Conservation (phyloP, 2,888 invertebrate species). For the Neria commutata region DNA sequence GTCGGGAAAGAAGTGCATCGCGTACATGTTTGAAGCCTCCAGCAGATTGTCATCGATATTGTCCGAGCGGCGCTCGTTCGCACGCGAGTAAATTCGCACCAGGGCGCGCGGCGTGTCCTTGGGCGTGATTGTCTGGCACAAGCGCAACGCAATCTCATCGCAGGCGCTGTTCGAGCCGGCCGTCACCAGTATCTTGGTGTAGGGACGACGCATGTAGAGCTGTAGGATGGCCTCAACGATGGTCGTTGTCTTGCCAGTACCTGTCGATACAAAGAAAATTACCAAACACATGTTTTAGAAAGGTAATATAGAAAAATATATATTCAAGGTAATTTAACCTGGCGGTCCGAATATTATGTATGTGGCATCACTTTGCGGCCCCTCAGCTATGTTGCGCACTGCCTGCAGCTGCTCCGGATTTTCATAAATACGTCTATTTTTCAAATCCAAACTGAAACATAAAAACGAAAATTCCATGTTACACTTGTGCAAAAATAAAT, state of each 20-base stretch:
- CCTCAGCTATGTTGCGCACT: conserved; percentile 70
- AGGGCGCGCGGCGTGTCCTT: conserved; percentile 43
- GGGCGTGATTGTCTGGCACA: conserved; percentile 50
- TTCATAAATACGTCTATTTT: conserved; percentile 54
- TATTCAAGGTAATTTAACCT: conserved; percentile 62
- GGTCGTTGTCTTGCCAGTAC: conserved; percentile 76
- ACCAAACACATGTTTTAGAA: conserved; percentile 54
- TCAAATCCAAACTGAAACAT: conserved; percentile 31
- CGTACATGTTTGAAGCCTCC: conserved; percentile 62
- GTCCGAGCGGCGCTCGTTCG: conserved; percentile 55
- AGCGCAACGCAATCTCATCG: conserved; percentile 68
- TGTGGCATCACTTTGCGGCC: conserved; percentile 70
- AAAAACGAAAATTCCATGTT: no score
- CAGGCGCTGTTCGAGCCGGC: conserved; percentile 77
- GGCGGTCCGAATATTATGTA: conserved; percentile 88
- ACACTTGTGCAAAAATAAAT: no score
- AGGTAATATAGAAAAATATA: background rate
- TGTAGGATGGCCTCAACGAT: conserved; percentile 74
- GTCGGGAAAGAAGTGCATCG: conserved; percentile 59
- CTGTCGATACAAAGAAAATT: conserved; percentile 46
- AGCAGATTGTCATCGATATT: conserved; percentile 54
- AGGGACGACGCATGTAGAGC: conserved; percentile 60
- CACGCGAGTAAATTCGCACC: conserved; percentile 62
- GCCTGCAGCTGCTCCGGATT: conserved; percentile 71
- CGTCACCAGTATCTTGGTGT: conserved; percentile 67